Conservation (phyloP, 1,140 invertebrate genomes). For the Drosophila nikananu region DNA sequence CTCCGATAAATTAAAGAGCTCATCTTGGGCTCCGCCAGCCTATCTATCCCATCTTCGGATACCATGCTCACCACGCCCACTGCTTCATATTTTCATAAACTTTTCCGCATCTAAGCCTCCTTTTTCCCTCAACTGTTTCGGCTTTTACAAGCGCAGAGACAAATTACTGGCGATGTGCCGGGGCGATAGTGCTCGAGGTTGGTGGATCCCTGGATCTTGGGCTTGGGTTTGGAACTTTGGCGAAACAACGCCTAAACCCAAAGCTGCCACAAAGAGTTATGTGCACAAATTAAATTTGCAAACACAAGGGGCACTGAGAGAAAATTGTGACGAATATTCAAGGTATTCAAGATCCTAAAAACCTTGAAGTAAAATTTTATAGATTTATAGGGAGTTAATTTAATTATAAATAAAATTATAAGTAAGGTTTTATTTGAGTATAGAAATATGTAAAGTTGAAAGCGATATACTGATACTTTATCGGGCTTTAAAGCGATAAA, state of each 20-base stretch:
- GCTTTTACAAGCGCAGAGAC: slow-evolving; percentile 79
- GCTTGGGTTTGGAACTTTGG: slow-evolving; percentile 33
- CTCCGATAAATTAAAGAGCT: slow-evolving; percentile 63
- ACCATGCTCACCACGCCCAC: slow-evolving; percentile 62
- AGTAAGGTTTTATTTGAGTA: too few relatives aligned
- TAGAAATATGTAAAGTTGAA: too few relatives aligned
- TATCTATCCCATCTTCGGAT: slow-evolving; percentile 37
- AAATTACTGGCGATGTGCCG: slow-evolving; percentile 71
- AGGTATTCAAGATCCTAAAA: too few relatives aligned
- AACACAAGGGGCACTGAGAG: slow-evolving; percentile 41
- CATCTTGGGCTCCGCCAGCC: slow-evolving; percentile 5
- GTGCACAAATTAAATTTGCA: slow-evolving; percentile 80
- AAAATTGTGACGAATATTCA: neutral
- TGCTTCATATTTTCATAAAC: slow-evolving; percentile 63
- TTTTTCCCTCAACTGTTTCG: slow-evolving; percentile 14
- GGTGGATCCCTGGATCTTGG: slow-evolving; percentile 37
- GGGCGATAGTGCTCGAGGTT: slow-evolving; percentile 42
- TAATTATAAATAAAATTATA: neutral
- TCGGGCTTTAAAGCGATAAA: too few relatives aligned
- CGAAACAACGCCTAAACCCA: slow-evolving; percentile 63
- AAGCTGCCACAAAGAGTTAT: slow-evolving; percentile 80
- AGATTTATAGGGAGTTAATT: neutral
- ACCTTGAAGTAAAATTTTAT: neutral
- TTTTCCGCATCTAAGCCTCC: slow-evolving; percentile 56
- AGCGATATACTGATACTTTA: too few relatives aligned